A percentile compares a stretch with the other conserved stretches of the same genome.
These are phyloP conservation scores for Euplexia lucipara DNA, from an alignment of 2,888 invertebrate species.

Conservation along the genomic window DNA sequence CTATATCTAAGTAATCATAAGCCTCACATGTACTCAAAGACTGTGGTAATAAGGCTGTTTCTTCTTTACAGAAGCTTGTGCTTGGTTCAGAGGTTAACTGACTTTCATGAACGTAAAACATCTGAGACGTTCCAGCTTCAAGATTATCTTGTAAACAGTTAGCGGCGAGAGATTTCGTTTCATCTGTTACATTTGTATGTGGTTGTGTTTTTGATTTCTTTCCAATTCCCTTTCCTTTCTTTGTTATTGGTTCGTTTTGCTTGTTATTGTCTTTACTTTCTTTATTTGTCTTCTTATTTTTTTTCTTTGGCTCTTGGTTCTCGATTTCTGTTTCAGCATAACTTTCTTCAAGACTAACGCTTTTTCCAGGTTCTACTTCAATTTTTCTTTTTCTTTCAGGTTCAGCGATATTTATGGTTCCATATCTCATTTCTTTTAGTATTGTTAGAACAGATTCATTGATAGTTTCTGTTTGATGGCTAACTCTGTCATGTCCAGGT, in stretches of 20 bases:
- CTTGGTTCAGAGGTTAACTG: constrained; percentile 33
- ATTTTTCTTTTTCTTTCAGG: constrained; percentile 49
- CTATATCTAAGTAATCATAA: constrained; percentile 45
- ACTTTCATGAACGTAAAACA: constrained; percentile 38
- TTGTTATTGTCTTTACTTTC: constrained; percentile 39
- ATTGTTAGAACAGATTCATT: constrained; percentile 42
- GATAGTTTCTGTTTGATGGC: constrained; percentile 40
- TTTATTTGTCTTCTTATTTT: constrained; percentile 37
- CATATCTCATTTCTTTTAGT: constrained; percentile 37
- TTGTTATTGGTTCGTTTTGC: constrained; percentile 38
- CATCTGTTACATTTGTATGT: constrained; percentile 32
- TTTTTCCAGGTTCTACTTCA: constrained; percentile 43
- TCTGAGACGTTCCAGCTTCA: constrained; percentile 39
- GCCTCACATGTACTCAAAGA: constrained; percentile 30
- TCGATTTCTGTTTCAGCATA: constrained; percentile 44
- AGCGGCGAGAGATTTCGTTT: constrained; percentile 41
- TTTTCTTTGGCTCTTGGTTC: constrained; percentile 34
- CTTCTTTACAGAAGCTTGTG: constrained; percentile 36
- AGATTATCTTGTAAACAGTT: constrained; percentile 36
- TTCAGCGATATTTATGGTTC: constrained; percentile 36
- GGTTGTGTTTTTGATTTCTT: constrained; percentile 44
- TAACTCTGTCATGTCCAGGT: constrained; percentile 43
- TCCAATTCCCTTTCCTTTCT: constrained; percentile 46
- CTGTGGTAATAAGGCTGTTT: constrained; percentile 36
- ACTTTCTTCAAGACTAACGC: constrained; percentile 44